Base-by-base conservation (phyloP, 2,113 vertebrate genomes). In the Corydoras maculifer region DNA sequence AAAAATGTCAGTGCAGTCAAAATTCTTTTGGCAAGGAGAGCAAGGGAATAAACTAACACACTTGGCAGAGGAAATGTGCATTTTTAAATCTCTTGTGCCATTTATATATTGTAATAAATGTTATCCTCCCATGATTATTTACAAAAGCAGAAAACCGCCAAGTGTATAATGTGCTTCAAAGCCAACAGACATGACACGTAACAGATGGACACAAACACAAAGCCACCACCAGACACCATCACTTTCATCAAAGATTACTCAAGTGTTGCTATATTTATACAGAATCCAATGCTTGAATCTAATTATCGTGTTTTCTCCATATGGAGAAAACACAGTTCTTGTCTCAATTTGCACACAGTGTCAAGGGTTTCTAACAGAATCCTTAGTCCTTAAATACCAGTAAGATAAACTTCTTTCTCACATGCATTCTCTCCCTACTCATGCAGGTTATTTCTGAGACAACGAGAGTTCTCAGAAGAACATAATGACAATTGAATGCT, bases 401-500 rank as follows among this genome's bases (percentile, higher is more conserved):
- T 31, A 73, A 81, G 80, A 83, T 83, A 53, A 80, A 62, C 75
- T 70, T 73, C 69, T 78, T n/a, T 69, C 69, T 75, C 18, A 61
- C 64, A 61, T 61, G 54, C 71, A 78, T 78, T 80, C 15, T 76
- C 60, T 76, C 71, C 74, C 75, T 64, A 68, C 75, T 77, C 69
- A 83, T 83, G 81, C 81, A 81, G 84, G 83, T 69, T 68, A 58
- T 72, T 68, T 73, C 35, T 67, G 62, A 57, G 75, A 57, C 79
- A 79, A 35, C 59, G 69, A 76, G 77, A 61, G 74, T 73, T 49
- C 53, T 51, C 13, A 8, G 35, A 43, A 43, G 35, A 43, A 25
- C 18, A 25, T 43, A 43, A 43, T 43, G 35, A 43, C 35, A 43
- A 8, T 1, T 43, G 4, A 43, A 5, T 4, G 35, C 35, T 43